Conservation (phyloP, 2,888 invertebrate genomes). For the Tryphoninae sp. region DNA sequence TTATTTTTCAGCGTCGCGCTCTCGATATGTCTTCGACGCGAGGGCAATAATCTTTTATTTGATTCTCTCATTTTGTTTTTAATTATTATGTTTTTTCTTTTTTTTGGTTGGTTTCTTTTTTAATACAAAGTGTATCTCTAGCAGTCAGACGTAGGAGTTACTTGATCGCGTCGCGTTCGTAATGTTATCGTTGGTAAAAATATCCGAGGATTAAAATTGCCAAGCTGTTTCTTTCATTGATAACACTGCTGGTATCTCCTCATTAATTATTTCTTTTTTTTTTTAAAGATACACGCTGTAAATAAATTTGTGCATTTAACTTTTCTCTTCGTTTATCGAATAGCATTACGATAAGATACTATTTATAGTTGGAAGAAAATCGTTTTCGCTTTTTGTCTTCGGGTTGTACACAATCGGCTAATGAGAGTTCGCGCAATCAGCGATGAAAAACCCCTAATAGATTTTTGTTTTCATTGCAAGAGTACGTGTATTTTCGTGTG, state of each 20-base stretch:
- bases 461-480: constrained; percentile 30
- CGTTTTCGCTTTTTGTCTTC: constrained; percentile 33
- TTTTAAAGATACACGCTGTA: constrained; percentile 50
- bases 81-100: neutral
- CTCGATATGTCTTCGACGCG: constrained; percentile 2
- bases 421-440: constrained; percentile 35
- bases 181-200: constrained; percentile 25
- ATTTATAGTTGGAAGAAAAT: constrained; percentile 56
- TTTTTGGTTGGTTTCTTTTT: neutral
- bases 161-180: neutral
- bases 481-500: neutral
- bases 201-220: neutral
- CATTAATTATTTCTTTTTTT: constrained; percentile 15
- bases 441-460: constrained; percentile 52
- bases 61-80: constrained; percentile 2
- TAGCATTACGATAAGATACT: constrained; percentile 49
- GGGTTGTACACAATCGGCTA: constrained; percentile 38
- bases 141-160: constrained; percentile 41
- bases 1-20: neutral
- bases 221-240: neutral
- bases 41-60: constrained; percentile 5
- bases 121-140: constrained; percentile 47
- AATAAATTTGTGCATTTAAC: constrained; percentile 59
- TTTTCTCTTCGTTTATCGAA: constrained; percentile 40
- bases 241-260: neutral